phyloP scores from a whole-genome alignment of 35 echinoderm and acorn worm species.

The Heliocidaris erythrogramma region DNA sequence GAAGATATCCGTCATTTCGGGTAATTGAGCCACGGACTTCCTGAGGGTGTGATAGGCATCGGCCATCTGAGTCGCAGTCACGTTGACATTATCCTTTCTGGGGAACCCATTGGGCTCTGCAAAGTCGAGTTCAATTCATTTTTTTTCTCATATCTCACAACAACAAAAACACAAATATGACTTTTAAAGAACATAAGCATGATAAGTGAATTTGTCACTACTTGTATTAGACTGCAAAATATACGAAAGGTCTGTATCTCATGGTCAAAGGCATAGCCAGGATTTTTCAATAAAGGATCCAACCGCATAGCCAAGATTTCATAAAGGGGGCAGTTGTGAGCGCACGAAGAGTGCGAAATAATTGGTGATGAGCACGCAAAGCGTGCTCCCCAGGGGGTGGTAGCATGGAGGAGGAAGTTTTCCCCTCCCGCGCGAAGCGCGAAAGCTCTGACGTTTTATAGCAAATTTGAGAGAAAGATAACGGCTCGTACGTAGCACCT shows the following conservation, averaged over 20 bases:
- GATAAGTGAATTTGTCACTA: not conserved
- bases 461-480: too few relatives aligned
- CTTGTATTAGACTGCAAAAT: not conserved
- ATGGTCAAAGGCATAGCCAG: too few relatives aligned
- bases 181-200: not conserved
- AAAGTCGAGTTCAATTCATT: not conserved
- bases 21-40: not conserved
- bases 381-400: too few relatives aligned
- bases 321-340: too few relatives aligned
- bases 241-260: not conserved
- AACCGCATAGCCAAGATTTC: too few relatives aligned
- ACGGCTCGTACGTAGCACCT: too few relatives aligned
- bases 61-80: not conserved
- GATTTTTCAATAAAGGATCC: too few relatives aligned
- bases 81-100: not conserved
- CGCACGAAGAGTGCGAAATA: too few relatives aligned
- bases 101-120: slow-evolving; percentile 22
- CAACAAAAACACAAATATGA: not conserved
- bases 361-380: too few relatives aligned
- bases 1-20: not conserved
- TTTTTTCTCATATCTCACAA: not conserved
- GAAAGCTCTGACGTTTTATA: too few relatives aligned
- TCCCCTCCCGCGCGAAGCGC: too few relatives aligned
- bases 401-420: too few relatives aligned
- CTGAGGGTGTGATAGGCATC: not conserved